Evolutionary conservation across 2,113 vertebrate genomes (phyloP).

Genomic region (Nematolebias whitei): DNA sequence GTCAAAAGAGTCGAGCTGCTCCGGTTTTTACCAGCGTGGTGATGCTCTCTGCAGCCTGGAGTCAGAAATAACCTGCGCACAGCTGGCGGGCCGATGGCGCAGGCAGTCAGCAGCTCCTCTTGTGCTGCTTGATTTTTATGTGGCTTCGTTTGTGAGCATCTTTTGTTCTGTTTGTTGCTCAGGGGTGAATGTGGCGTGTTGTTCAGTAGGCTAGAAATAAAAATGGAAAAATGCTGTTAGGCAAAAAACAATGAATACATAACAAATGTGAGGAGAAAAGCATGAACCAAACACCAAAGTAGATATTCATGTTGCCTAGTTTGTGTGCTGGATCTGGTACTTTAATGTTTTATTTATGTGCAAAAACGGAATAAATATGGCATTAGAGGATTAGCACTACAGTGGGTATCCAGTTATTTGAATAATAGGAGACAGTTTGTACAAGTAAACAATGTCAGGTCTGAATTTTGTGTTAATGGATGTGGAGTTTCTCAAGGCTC

Average conservation of each 20-base stretch:
- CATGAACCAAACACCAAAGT: no score
- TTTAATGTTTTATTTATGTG: no score
- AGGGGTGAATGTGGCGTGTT: constrained; percentile 36
- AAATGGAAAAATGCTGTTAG: not conserved
- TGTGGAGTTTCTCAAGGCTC: no score
- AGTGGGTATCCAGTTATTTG: no score
- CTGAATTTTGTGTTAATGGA: no score
- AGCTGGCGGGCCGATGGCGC: constrained; percentile 23
- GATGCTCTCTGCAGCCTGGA: constrained; percentile 40
- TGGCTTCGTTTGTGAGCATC: constrained; percentile 24
- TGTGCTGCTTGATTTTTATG: constrained; percentile 37
- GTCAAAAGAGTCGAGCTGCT: constrained; percentile 44
- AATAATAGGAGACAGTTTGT: no score
- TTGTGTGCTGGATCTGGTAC: no score
- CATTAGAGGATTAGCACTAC: no score
- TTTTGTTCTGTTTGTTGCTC: constrained; percentile 13
- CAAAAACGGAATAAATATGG: no score
- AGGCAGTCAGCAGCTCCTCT: constrained; percentile 50
- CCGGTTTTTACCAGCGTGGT: constrained; percentile 16
- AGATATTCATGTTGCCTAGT: not conserved
- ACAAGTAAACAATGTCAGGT: no score
- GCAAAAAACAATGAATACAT: no score
- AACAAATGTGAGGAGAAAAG: no score
- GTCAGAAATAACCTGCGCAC: constrained; percentile 47
- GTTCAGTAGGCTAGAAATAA: constrained; percentile 11